Percentiles rank a stretch among this genome's conserved stretches.
Conservation (phyloP, 2,113 vertebrate genomes). For the Dromaius novaehollandiae region DNA sequence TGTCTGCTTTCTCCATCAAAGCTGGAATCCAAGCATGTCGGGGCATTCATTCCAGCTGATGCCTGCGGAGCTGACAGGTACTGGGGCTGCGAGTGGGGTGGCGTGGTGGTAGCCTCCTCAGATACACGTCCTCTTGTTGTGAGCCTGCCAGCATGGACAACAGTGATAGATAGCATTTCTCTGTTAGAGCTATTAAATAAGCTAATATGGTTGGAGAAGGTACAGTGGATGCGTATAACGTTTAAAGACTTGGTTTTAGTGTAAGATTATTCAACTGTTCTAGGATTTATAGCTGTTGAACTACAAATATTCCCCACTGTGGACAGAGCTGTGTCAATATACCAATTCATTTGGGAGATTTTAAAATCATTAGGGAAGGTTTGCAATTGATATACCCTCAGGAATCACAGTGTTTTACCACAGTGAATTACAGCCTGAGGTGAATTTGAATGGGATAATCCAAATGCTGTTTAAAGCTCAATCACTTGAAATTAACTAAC, state of each 20-base stretch:
- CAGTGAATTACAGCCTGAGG: constrained; percentile 67
- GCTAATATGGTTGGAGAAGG: not conserved
- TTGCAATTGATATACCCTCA: constrained; percentile 52
- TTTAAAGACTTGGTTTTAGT: constrained; percentile 36
- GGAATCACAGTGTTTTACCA: constrained; percentile 61
- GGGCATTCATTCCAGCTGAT: not conserved
- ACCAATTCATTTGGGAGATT: constrained; percentile 73
- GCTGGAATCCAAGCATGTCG: not conserved
- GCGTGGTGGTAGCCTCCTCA: not conserved
- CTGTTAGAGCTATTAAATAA: constrained; percentile 46
- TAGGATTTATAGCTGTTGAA: constrained; percentile 55
- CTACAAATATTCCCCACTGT: constrained; percentile 71
- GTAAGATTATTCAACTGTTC: constrained; percentile 45
- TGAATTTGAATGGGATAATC: constrained; percentile 65
- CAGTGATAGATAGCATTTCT: not conserved
- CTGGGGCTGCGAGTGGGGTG: not conserved
- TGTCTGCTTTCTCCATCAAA: not conserved
- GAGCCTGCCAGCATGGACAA: not conserved
- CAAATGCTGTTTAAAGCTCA: constrained; percentile 57
- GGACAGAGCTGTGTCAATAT: constrained; percentile 70
- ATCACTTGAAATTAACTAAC: constrained; percentile 69
- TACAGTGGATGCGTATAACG: not conserved
- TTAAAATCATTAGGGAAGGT: constrained; percentile 74
- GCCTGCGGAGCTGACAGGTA: not conserved
- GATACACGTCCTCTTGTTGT: not conserved